A percentile compares a stretch with the other conserved stretches of the same genome.
These are phyloP conservation scores for Bugula neritina DNA, from an alignment of 2,888 invertebrate species.

Conservation along the genomic window DNA sequence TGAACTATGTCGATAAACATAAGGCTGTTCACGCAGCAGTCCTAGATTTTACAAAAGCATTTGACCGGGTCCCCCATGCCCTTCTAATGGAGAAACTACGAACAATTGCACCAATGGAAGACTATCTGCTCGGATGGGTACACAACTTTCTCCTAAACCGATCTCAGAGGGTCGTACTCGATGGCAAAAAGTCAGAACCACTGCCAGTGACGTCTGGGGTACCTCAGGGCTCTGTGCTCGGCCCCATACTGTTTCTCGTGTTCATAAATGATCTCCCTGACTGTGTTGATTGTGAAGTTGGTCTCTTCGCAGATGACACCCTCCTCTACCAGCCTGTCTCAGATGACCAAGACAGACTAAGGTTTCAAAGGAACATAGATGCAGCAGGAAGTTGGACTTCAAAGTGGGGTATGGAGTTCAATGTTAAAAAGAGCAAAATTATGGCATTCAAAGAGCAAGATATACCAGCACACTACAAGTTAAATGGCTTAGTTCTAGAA, in stretches of 20 bases:
- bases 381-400: background rate
- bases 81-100: background rate
- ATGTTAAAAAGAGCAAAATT: constrained; percentile 29
- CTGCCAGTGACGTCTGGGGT: constrained; percentile 31
- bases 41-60: background rate
- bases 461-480: too few relatives aligned
- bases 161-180: background rate
- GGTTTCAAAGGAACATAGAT: background rate
- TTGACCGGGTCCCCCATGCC: background rate
- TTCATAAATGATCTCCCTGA: constrained; percentile 34
- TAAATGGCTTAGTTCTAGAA: too few relatives aligned
- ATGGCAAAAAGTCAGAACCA: background rate
- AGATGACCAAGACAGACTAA: constrained; percentile 17
- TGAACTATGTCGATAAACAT: background rate
- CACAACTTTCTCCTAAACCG: background rate
- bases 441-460: too few relatives aligned
- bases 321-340: constrained; percentile 30
- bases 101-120: background rate
- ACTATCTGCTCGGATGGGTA: background rate
- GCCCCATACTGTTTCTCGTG: constrained; percentile 32
- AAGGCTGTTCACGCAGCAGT: background rate
- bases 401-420: constrained; percentile 3
- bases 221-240: constrained; percentile 32
- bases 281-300: constrained; percentile 24
- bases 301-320: constrained; percentile 33